Percentiles rank a stretch among this genome's conserved stretches.
phyloP scores from a whole-genome alignment of 1,140 invertebrate genomes.

The Zaprionus camerounensis region DNA sequence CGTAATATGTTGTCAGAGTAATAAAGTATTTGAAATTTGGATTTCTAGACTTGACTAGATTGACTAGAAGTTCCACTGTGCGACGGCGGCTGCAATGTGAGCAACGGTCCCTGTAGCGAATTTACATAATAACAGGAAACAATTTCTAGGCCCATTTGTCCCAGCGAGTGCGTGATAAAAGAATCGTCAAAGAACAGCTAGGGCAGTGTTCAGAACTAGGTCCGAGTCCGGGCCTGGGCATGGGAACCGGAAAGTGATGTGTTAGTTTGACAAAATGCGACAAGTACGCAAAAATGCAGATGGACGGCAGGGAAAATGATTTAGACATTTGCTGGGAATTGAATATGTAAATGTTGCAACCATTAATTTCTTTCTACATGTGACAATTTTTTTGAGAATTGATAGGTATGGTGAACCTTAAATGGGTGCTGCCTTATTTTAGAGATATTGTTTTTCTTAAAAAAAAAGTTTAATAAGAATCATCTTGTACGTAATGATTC shows the following conservation, averaged over 20 bases:
- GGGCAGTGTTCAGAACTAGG: background rate
- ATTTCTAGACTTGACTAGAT: too few species aligned
- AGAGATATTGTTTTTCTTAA: too few species aligned
- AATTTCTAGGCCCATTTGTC: conserved; percentile 62
- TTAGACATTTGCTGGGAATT: background rate
- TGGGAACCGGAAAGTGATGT: conserved; percentile 65
- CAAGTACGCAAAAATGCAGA: conserved; percentile 31
- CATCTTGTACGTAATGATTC: too few species aligned
- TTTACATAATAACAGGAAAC: conserved; percentile 80
- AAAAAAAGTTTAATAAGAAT: too few species aligned
- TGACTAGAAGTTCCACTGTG: background rate
- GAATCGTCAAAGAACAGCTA: background rate
- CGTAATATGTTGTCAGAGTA: too few species aligned
- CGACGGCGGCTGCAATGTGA: conserved; percentile 8
- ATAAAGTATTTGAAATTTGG: too few species aligned
- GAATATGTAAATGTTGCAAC: background rate
- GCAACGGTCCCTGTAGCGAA: conserved; percentile 27
- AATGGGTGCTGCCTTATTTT: background rate
- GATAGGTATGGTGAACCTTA: background rate
- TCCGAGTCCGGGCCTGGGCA: background rate
- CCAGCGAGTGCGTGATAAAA: conserved; percentile 54
- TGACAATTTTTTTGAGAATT: background rate
- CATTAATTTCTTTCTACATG: background rate
- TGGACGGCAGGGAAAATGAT: background rate
- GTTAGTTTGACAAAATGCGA: conserved; percentile 76